Percentiles rank a stretch among this genome's conserved stretches.
Conservation (phyloP, 2,797 vertebrate species). For the Spinus olivaceus region DNA sequence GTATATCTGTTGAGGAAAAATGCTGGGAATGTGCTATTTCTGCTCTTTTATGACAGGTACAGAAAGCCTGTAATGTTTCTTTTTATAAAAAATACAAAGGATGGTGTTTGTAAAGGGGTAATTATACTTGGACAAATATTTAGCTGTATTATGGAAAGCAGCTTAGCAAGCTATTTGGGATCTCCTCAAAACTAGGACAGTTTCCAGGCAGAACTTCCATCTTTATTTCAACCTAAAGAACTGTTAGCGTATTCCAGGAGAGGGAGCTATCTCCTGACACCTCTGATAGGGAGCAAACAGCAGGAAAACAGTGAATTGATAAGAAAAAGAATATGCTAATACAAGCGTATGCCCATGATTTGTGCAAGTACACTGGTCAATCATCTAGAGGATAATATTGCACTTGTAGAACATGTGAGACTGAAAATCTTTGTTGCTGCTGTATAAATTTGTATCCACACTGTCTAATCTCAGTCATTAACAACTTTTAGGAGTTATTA, state of each 20-base stretch:
- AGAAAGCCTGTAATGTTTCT: neutral
- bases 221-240: neutral
- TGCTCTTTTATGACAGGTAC: neutral
- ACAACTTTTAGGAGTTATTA: neutral
- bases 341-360: neutral
- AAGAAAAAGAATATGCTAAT: neutral
- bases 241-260: neutral
- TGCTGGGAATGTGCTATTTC: neutral
- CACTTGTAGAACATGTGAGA: neutral
- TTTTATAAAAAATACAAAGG: neutral
- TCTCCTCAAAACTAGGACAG: neutral
- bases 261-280: neutral
- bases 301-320: neutral
- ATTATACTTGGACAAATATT: conserved; percentile 4
- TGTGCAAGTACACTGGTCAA: neutral
- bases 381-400: neutral
- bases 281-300: neutral
- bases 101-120: neutral
- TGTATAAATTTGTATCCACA: neutral
- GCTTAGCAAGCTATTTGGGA: neutral
- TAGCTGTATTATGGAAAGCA: neutral
- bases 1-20: neutral
- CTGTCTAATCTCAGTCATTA: neutral
- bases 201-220: neutral
- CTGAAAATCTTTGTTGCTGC: neutral